Percentiles rank a stretch among this genome's conserved stretches.
Evolutionary conservation across 2,113 vertebrate species (phyloP).

Genomic region (Fulica atra): DNA sequence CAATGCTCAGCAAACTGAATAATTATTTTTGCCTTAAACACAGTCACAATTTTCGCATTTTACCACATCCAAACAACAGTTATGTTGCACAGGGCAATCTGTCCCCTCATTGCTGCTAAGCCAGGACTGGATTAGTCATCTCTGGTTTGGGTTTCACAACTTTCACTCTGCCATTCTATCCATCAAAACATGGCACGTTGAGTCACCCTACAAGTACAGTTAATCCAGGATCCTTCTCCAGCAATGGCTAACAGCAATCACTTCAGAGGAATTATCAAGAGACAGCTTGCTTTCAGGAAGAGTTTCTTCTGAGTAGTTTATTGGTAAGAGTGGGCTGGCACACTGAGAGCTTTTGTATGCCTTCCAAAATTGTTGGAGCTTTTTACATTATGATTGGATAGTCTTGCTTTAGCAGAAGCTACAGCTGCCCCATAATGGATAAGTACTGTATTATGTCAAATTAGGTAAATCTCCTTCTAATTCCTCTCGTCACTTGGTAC

Average conservation of each 20-base stretch:
- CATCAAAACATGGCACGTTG: background rate
- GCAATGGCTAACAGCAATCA: background rate
- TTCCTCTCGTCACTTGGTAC: background rate
- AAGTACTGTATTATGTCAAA: background rate
- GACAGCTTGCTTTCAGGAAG: background rate
- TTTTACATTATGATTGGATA: background rate
- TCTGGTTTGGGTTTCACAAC: background rate
- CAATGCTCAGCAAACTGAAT: background rate
- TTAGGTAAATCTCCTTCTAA: background rate
- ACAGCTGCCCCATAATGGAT: background rate
- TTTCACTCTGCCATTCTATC: background rate
- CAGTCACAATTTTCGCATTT: background rate
- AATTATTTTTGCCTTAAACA: background rate
- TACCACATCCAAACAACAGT: background rate
- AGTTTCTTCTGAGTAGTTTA: background rate
- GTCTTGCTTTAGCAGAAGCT: background rate
- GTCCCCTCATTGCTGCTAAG: background rate
- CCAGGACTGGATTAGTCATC: conserved; percentile 2
- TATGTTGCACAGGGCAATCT: background rate
- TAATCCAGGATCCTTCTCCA: background rate
- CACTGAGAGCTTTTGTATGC: background rate
- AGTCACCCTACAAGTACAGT: background rate
- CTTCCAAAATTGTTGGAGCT: background rate
- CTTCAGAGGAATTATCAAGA: background rate
- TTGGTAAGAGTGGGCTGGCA: background rate